phyloP scores from a whole-genome alignment of 2,888 invertebrate genomes.

The Eutolmus rufibarbis region DNA sequence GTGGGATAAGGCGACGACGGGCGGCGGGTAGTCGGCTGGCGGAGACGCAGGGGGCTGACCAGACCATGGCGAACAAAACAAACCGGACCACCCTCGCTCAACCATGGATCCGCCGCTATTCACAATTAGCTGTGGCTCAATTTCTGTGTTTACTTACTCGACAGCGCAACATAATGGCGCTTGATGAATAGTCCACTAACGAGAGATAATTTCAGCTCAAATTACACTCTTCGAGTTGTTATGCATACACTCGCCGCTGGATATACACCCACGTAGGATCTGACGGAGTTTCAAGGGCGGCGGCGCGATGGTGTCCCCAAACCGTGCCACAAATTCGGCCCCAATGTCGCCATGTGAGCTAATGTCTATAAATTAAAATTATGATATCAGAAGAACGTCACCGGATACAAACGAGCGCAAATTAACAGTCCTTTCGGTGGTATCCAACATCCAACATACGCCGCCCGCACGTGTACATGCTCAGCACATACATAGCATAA shows the following conservation, averaged over 20 bases:
- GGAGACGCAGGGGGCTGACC: background rate
- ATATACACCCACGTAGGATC: background rate
- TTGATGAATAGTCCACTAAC: constrained; percentile 53
- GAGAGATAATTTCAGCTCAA: constrained; percentile 53
- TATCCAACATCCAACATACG: constrained; percentile 29
- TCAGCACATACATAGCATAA: background rate
- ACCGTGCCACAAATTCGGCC: constrained; percentile 9
- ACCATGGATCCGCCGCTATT: background rate
- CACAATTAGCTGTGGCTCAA: constrained; percentile 44
- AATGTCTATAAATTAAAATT: constrained; percentile 50
- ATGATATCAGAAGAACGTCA: constrained; percentile 50
- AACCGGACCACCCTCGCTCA: background rate
- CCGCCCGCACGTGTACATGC: background rate
- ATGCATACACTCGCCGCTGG: constrained; percentile 27
- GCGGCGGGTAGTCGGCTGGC: background rate
- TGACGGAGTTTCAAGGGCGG: background rate
- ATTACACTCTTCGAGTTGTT: constrained; percentile 50
- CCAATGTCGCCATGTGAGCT: constrained; percentile 39
- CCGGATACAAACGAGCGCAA: constrained; percentile 50
- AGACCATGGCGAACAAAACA: background rate
- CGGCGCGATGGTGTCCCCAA: background rate
- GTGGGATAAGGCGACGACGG: background rate
- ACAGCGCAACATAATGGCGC: constrained; percentile 47
- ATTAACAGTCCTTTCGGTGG: constrained; percentile 47
- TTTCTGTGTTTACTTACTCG: constrained; percentile 51